Evolutionary conservation across 2,113 vertebrate genomes (phyloP).

Genomic region (Catharus minimus): DNA sequence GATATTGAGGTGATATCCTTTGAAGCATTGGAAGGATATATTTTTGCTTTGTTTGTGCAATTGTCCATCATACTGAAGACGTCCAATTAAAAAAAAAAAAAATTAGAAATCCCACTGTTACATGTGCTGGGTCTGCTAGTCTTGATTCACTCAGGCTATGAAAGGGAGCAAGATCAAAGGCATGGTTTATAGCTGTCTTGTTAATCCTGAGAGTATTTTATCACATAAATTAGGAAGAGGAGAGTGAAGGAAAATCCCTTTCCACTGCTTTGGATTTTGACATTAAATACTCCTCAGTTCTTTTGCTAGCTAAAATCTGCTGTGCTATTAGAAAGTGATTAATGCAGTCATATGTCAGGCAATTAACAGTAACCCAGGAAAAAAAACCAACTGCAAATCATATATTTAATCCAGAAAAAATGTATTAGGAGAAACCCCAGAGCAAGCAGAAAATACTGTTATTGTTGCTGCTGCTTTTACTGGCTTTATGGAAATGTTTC

Average conservation of each 20-base stretch:
- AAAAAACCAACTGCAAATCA: not conserved
- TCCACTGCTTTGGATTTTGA: slow-evolving; percentile 20
- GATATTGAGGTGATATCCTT: not conserved
- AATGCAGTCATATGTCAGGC: not conserved
- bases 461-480: not conserved
- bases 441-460: not conserved
- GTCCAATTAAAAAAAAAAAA: not conserved
- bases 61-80: not conserved
- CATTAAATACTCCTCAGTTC: slow-evolving; percentile 1
- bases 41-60: not conserved
- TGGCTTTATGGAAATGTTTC: not conserved
- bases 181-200: slow-evolving; percentile 28
- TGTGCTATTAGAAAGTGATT: slow-evolving; percentile 23
- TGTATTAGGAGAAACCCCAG: not conserved
- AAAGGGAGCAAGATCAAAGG: slow-evolving; percentile 60
- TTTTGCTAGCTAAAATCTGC: slow-evolving; percentile 19
- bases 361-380: not conserved
- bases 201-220: slow-evolving; percentile 50
- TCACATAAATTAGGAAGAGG: slow-evolving; percentile 26
- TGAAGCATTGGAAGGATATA: not conserved
- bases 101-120: not conserved
- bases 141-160: not conserved
- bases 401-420: slow-evolving; percentile 2
- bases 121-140: not conserved
- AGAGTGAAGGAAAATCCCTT: slow-evolving; percentile 32